Conservation (phyloP, 2,113 vertebrate species). For the Callipepla californica region DNA sequence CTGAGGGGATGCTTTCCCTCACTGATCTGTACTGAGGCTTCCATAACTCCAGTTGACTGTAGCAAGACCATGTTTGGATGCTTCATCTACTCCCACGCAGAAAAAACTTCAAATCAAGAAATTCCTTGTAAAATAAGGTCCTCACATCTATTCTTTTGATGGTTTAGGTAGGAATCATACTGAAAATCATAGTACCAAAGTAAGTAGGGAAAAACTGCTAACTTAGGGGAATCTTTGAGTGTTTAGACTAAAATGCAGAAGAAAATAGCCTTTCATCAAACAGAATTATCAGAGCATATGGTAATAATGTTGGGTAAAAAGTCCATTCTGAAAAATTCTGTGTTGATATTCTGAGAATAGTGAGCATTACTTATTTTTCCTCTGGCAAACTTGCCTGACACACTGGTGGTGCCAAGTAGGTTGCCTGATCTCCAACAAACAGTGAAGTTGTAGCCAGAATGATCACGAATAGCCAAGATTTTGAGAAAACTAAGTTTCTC, state of each 20-base stretch:
- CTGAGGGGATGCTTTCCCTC: background rate
- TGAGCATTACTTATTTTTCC: background rate
- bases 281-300: background rate
- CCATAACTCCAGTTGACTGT: background rate
- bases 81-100: background rate
- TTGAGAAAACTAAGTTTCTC: background rate
- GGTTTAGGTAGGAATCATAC: background rate
- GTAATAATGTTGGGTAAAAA: background rate
- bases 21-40: background rate
- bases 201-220: background rate
- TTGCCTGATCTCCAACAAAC: background rate
- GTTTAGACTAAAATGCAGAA: background rate
- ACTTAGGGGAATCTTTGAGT: background rate
- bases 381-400: background rate
- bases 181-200: background rate
- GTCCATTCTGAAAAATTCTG: background rate
- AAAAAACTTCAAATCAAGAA: background rate
- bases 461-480: background rate
- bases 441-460: background rate
- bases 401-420: background rate
- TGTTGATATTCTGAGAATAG: background rate
- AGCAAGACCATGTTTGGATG: background rate
- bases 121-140: background rate
- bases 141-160: background rate
- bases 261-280: background rate